Evolutionary conservation across 2,888 invertebrate species (phyloP), one percentile per base, ranked within the genome.

Genomic region (Nasonovia ribisnigri): DNA sequence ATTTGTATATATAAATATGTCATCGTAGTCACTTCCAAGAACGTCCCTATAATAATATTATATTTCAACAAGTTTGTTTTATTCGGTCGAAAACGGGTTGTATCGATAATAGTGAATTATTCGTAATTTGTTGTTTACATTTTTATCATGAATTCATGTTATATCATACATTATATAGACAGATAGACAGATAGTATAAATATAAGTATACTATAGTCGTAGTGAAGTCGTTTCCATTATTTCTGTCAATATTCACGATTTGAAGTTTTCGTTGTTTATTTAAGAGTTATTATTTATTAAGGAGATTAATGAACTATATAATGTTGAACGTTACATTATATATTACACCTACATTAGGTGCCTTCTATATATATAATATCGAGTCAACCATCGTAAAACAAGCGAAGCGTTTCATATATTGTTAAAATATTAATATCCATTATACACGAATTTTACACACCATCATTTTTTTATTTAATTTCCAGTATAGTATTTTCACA

Each of bases 351-450:
- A 36, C 1, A 20, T 20, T 77, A 77, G 20, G 20, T 77, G 36
- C 16, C 20, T 77, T 11, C 11, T 36, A 36, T 77, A 16, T n/a
- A 67, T 54, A 57, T 57, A 8, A 57, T 77, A 36, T 77, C 77
- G 36, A 77, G 36, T 36, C 16, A 16, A 77, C 36, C 77, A 36
- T 77, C 77, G 36, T 77, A 77, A 36, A 77, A 77, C 36, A 77
- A 77, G 77, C n/a, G 67, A 16, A 67, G 67, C 36, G 77, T 77
- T 77, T 77, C 77, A 36, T 77, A 77, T 20, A 77, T 77, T n/a
- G 77, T 36, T 77, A 77, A 36, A 77, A 77, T 77, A 77, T 77
- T 77, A 77, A 77, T 77, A 77, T 77, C 77, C 36, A 77, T 8
- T 36, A 77, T 36, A 77, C 36, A 77, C 36, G 36, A 77, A 20